Percentiles rank a stretch among this genome's conserved stretches.
These are phyloP conservation scores for Anastatus disparis DNA, from an alignment of 1,140 invertebrate species.

Conservation along the genomic window DNA sequence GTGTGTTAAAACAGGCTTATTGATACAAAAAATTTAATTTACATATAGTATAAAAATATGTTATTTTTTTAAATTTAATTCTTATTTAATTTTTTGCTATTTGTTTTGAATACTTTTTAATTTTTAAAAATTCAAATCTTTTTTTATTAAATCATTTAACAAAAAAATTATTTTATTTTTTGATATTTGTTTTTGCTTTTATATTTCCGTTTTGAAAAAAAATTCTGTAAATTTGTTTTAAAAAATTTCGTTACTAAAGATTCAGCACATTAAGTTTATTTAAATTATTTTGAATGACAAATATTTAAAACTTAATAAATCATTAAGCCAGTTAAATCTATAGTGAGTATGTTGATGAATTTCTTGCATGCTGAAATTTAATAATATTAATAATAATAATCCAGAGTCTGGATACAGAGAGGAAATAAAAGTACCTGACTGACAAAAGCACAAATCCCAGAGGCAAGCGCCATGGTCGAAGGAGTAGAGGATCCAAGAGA, in stretches of 20 bases:
- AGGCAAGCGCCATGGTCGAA: conserved; percentile 38
- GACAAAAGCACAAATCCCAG: conserved; percentile 39
- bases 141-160: background rate
- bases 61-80: too few relatives aligned
- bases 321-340: conserved; percentile 15
- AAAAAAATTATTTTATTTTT: too few relatives aligned
- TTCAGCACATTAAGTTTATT: background rate
- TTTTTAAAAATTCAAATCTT: background rate
- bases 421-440: conserved; percentile 49
- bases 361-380: conserved; percentile 59
- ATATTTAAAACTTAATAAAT: conserved; percentile 12
- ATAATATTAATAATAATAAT: too few relatives aligned
- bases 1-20: background rate
- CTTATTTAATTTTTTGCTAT: too few relatives aligned
- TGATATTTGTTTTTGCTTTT: too few relatives aligned
- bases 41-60: too few relatives aligned
- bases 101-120: background rate
- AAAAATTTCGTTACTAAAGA: background rate
- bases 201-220: too few relatives aligned
- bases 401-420: conserved; percentile 62
- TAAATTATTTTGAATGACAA: too few relatives aligned
- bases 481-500: conserved; percentile 34
- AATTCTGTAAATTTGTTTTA: background rate
- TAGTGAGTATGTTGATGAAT: conserved; percentile 38
- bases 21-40: too few relatives aligned